Conservation (phyloP, 2,113 vertebrate genomes). For the Grus americana region DNA sequence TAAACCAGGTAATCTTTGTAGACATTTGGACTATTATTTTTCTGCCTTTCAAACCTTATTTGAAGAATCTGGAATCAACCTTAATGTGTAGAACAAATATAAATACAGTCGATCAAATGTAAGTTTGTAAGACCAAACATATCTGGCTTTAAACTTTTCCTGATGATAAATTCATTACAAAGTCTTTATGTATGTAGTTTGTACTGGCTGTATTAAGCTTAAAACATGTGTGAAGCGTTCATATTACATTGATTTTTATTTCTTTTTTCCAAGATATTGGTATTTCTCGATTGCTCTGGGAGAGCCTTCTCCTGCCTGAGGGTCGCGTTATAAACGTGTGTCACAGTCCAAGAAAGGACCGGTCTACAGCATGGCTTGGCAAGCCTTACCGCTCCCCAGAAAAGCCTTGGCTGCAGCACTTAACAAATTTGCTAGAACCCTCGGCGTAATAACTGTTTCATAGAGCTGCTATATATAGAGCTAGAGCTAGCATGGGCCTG, state of each 20-base stretch:
- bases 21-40: neutral
- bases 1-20: neutral
- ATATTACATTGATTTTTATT: neutral
- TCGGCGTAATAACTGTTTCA: neutral
- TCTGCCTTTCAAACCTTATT: neutral
- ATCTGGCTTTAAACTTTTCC: neutral
- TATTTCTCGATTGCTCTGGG: neutral
- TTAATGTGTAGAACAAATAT: neutral
- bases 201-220: neutral
- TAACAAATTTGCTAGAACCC: neutral
- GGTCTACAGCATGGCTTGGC: neutral
- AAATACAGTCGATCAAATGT: neutral
- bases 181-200: neutral
- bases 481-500: neutral
- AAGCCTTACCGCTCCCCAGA: neutral
- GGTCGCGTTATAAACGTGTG: neutral
- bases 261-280: neutral
- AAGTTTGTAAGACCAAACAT: neutral
- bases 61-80: neutral
- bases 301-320: neutral
- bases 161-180: neutral
- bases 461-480: neutral
- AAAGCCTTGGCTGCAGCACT: neutral
- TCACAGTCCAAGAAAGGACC: neutral
- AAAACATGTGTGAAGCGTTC: neutral